Evolutionary conservation across 2,797 vertebrate species (phyloP), one percentile per base, ranked within the genome.

Genomic region (Adrianichthys oophorus): DNA sequence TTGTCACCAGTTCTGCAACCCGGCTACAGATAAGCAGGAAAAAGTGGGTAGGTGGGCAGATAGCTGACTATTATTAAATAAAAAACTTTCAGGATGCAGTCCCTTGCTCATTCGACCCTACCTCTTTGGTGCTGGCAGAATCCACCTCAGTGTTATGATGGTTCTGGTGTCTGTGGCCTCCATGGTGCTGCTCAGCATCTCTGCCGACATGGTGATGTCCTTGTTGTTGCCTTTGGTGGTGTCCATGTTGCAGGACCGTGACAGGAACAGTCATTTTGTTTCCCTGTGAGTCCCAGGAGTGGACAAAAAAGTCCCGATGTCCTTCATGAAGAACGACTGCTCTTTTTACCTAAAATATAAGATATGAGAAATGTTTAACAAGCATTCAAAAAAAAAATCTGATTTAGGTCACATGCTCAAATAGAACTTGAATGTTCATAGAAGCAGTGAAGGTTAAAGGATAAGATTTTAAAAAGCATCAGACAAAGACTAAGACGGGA

Each of bases 261-360:
- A 89, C 76, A 26, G 41, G 50, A 43, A 79, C 60, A 0, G 62
- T 85, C 0, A 76, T 52, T 70, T 79, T 89, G 52, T 2, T 53
- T 19, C 87, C 84, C 0, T 56, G 52, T 0, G 72, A 73, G 61
- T 85, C 81, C 85, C 74, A 82, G 18, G 71, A 53, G 10, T 81
- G 55, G 54, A 92, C 42, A 7, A 19, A 16, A 50, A 93, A 88
- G 5, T 73, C 48, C 15, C 4, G 23, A 4, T 83, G 61, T 14
- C 80, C 84, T 7, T 78, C 54, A 61, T 85, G 74, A 47, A 93
- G 80, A 58, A 17, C 29, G 21, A 89, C 26, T 0, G 0, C 15
- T 59, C 82, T 74, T 5, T 74, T 90, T 12, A 91, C 60, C 88
- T 68, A 48, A 15, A 42, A 37, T 1, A 37, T 37, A 3, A 12